Conservation (phyloP, 2,888 invertebrate genomes). For the Carcina quercana region DNA sequence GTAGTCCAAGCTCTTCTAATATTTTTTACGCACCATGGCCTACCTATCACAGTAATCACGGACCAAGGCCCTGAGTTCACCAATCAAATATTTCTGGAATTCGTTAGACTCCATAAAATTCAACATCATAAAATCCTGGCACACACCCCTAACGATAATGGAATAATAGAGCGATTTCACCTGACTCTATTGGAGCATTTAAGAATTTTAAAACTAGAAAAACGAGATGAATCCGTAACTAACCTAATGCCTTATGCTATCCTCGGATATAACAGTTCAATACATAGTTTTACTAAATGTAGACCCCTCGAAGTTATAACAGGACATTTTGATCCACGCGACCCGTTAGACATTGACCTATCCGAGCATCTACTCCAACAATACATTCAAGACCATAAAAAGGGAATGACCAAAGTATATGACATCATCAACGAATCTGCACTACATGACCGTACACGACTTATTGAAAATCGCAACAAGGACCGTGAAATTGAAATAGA, state of each 20-base stretch:
- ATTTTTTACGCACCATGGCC: conserved; percentile 18
- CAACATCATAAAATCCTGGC: conserved; percentile 9
- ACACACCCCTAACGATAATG: conserved; percentile 18
- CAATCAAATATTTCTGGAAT: conserved; percentile 16
- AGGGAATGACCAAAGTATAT: conserved; percentile 11
- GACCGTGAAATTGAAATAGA: conserved; percentile 12
- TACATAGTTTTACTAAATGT: conserved; percentile 16
- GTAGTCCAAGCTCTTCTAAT: conserved; percentile 10
- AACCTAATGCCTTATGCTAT: conserved; percentile 10
- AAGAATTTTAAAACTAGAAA: conserved; percentile 13
- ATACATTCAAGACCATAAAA: conserved; percentile 5
- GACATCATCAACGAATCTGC: conserved; percentile 9
- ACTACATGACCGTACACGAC: not conserved
- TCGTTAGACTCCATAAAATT: conserved; percentile 7
- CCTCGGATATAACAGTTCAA: conserved; percentile 5
- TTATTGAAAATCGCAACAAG: conserved; percentile 10
- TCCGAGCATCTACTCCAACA: conserved; percentile 7
- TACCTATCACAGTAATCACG: conserved; percentile 16
- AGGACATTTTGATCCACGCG: conserved; percentile 3
- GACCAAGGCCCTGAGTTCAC: conserved; percentile 21
- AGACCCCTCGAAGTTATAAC: not conserved
- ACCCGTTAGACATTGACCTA: not conserved
- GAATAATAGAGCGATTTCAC: conserved; percentile 17
- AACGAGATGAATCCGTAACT: conserved; percentile 9
- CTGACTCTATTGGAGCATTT: conserved; percentile 18